A percentile compares a stretch with the other conserved stretches of the same genome.
phyloP scores from a whole-genome alignment of 2,797 vertebrate genomes.

The Anguilla anguilla region DNA sequence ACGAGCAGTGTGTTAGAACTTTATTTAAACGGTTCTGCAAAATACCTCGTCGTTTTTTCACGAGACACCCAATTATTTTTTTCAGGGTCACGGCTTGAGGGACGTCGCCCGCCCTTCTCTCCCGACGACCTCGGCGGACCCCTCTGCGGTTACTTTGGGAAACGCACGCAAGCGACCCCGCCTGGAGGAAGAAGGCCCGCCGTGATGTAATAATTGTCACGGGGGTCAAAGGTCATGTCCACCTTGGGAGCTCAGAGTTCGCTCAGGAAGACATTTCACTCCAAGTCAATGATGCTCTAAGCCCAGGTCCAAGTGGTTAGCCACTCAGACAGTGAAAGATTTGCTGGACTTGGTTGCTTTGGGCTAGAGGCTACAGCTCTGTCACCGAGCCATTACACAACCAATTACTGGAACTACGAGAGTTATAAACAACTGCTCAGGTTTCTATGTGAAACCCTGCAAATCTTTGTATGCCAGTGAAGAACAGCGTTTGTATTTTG shows the following conservation, averaged over 20 bases:
- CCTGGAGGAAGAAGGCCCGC: slow-evolving; percentile 19
- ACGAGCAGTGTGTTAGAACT: neutral
- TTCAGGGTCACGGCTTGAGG: slow-evolving; percentile 68
- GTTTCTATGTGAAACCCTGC: neutral
- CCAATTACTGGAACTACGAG: neutral
- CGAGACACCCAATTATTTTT: neutral
- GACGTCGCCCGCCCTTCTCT: slow-evolving; percentile 52
- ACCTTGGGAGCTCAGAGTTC: neutral
- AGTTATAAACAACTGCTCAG: neutral
- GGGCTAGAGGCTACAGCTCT: neutral
- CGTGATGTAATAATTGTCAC: neutral
- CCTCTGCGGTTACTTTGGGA: slow-evolving; percentile 25
- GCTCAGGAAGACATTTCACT: neutral
- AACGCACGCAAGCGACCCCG: slow-evolving; percentile 54
- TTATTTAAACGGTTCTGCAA: neutral
- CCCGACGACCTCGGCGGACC: neutral
- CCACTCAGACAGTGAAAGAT: neutral
- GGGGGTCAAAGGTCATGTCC: neutral
- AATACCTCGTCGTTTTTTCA: slow-evolving; percentile 1
- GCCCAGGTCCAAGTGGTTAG: neutral
- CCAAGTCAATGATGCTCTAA: neutral
- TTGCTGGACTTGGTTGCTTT: neutral
- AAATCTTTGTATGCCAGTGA: neutral
- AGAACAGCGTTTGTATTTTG: neutral
- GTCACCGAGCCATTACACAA: neutral